Conservation (phyloP, 2,113 vertebrate genomes). For the Pipa parva region DNA sequence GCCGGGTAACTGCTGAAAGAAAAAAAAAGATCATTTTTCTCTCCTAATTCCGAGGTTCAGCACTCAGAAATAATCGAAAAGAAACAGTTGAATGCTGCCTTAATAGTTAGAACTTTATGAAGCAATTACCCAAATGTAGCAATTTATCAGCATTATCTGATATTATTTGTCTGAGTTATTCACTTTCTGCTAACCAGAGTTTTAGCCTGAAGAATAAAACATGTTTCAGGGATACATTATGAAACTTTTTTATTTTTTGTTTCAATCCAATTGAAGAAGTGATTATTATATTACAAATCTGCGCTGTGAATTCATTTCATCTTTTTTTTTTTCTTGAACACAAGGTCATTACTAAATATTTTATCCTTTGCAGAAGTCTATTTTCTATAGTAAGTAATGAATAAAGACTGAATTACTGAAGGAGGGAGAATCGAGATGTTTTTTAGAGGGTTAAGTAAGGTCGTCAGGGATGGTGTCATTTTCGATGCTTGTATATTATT, state of each 20-base stretch:
- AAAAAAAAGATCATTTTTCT: background rate
- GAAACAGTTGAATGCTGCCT: constrained; percentile 14
- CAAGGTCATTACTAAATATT: background rate
- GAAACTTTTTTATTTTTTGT: constrained; percentile 20
- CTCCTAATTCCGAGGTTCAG: constrained; percentile 10
- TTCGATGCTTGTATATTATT: too few species aligned
- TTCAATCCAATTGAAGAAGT: constrained; percentile 19
- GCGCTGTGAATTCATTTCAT: constrained; percentile 4
- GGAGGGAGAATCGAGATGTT: too few species aligned
- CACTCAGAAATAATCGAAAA: constrained; percentile 25
- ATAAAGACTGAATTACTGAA: too few species aligned
- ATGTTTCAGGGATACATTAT: constrained; percentile 23
- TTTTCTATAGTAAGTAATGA: too few species aligned
- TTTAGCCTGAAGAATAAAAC: constrained; percentile 14
- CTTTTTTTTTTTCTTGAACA: too few species aligned
- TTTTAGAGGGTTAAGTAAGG: too few species aligned
- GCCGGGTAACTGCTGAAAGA: background rate
- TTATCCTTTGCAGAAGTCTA: too few species aligned
- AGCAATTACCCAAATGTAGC: constrained; percentile 27
- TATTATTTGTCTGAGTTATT: constrained; percentile 9
- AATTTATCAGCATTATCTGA: constrained; percentile 32
- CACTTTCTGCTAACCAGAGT: background rate
- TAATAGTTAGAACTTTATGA: constrained; percentile 36
- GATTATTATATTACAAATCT: constrained; percentile 31
- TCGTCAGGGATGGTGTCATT: too few species aligned